Base-by-base conservation (phyloP, 2,797 vertebrate species). In the Lerista edwardsae region DNA sequence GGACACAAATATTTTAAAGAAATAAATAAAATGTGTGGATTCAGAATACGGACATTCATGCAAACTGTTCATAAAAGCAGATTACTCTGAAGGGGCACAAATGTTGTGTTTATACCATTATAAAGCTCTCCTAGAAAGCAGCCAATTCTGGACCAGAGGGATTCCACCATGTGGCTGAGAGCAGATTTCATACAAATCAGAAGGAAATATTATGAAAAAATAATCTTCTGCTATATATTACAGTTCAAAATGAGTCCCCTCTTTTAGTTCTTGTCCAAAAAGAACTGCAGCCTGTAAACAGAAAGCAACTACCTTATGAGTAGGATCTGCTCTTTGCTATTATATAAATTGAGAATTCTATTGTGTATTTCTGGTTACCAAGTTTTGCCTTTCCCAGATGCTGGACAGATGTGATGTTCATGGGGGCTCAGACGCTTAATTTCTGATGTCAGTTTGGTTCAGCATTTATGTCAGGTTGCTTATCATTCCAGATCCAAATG, bases 351-450 rank as follows among this genome's bases (percentile, higher is more conserved):
- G 65, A 41, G 17, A 71, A 69, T 44, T 75, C n/a, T 23, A 29
- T n/a, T 36, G 39, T 57, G 61, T 27, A 72, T 84, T 64, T 55
- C 41, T 59, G 19, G 11, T 89, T 77, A 47, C 2, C 59, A 87
- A 86, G 69, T 59, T 86, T 73, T 89, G 84, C 59, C 47, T 75
- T 85, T 90, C 84, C 68, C 86, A 92, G 86, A 92, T 0, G 65
- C 0, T 0, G 83, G 80, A 74, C 90, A 91, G 67, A 8, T 19
- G 88, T 77, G 89, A 88, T 93, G 71, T 93, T 89, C 84, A 91
- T 92, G 91, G 90, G 89, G 88, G 91, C 89, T 86, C 88, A 81
- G 84, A 90, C 59, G 85, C 86, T 65, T 1, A 69, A 87, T 6
- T 91, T 61, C 65, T 84, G 41, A 27, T 78, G 10, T 79, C 0